A percentile compares a stretch with the other conserved stretches of the same genome.
Evolutionary conservation across 1,140 invertebrate species (phyloP).

Genomic region (Capitella teleta): DNA sequence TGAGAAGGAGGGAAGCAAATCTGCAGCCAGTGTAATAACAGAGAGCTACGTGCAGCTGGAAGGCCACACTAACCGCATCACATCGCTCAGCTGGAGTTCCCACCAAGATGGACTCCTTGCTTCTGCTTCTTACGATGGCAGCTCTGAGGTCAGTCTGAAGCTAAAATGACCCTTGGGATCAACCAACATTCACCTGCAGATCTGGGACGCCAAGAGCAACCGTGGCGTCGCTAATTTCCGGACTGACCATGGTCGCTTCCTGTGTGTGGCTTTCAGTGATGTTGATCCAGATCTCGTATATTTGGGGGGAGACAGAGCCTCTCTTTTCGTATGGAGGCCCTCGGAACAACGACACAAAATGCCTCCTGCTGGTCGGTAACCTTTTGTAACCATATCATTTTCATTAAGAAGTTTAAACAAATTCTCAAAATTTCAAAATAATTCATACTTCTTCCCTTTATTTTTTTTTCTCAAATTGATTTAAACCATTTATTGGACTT

Average conservation of each 20-base stretch:
- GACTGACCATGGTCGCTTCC: constrained; percentile 45
- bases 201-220: constrained; percentile 57
- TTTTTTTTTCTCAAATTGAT: too few species aligned
- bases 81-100: constrained; percentile 59
- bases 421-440: too few species aligned
- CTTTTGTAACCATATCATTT: too few species aligned
- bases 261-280: constrained; percentile 54
- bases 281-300: constrained; percentile 51
- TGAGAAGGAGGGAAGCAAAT: not conserved
- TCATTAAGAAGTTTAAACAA: too few species aligned
- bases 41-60: constrained; percentile 42
- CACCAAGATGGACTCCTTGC: constrained; percentile 55
- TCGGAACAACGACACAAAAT: constrained; percentile 19
- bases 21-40: constrained; percentile 7
- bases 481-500: too few species aligned
- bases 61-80: constrained; percentile 51
- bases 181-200: constrained; percentile 36
- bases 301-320: constrained; percentile 51
- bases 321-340: constrained; percentile 51
- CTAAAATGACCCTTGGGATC: not conserved
- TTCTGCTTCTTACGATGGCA: constrained; percentile 56
- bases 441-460: too few species aligned
- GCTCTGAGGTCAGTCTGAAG: constrained; percentile 49
- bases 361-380: constrained; percentile 1
- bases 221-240: constrained; percentile 48